Conservation (phyloP, 2,113 vertebrate genomes). For the Lophochroa leadbeateri region DNA sequence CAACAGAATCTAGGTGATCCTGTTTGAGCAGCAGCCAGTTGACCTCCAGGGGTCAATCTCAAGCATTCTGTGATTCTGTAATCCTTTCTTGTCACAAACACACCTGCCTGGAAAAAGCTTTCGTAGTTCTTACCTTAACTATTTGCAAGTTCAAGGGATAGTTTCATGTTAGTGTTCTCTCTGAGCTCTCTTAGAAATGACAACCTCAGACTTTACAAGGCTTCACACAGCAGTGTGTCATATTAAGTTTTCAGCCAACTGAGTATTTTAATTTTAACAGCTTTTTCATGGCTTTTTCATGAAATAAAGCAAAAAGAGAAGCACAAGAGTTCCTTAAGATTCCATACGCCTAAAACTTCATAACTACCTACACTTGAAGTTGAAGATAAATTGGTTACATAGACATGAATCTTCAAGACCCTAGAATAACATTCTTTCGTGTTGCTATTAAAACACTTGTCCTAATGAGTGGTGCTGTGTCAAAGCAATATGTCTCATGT, state of each 20-base stretch:
- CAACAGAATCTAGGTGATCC: background rate
- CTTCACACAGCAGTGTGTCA: background rate
- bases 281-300: background rate
- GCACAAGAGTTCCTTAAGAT: background rate
- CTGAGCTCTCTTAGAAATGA: background rate
- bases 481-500: background rate
- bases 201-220: background rate
- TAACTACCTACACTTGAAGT: background rate
- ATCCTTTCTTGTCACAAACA: background rate
- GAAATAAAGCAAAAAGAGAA: background rate
- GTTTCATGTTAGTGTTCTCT: background rate
- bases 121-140: background rate
- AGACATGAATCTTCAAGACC: background rate
- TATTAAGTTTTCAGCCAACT: background rate
- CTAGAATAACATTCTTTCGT: background rate
- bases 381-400: background rate
- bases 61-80: background rate
- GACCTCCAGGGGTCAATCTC: background rate
- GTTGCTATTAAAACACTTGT: background rate
- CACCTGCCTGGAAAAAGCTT: background rate
- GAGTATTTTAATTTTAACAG: background rate
- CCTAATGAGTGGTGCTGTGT: background rate
- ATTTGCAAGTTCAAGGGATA: background rate
- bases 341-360: background rate
- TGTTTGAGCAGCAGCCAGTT: background rate